Evolutionary conservation across 2,888 invertebrate species (phyloP).

Genomic region (Laspeyria flexula): DNA sequence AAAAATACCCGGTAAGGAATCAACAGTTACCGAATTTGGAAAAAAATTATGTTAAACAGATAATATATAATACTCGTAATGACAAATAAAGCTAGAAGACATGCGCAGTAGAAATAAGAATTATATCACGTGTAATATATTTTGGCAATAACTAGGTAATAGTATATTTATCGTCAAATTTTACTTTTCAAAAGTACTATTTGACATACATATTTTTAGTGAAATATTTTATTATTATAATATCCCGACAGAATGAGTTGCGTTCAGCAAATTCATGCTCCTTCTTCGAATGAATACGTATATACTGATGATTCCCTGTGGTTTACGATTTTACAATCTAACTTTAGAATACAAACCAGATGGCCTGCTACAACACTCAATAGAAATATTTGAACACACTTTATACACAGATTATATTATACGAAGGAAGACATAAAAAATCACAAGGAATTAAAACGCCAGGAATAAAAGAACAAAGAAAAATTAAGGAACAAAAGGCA

Average conservation of each 20-base stretch:
- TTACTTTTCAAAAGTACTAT: too few relatives aligned
- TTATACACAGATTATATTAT: slow-evolving; percentile 50
- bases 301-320: slow-evolving; percentile 71
- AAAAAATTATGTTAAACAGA: not conserved
- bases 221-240: not conserved
- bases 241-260: slow-evolving; percentile 25
- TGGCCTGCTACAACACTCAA: slow-evolving; percentile 79
- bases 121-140: slow-evolving; percentile 50
- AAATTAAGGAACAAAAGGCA: slow-evolving; percentile 10
- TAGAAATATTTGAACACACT: slow-evolving; percentile 73
- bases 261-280: slow-evolving; percentile 53
- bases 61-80: slow-evolving; percentile 20
- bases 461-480: slow-evolving; percentile 17
- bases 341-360: slow-evolving; percentile 86
- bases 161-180: too few relatives aligned
- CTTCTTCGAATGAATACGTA: slow-evolving; percentile 68
- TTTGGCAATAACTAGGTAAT: not conserved
- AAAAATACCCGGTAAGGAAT: too few relatives aligned
- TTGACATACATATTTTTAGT: too few relatives aligned
- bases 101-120: slow-evolving; percentile 71
- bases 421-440: slow-evolving; percentile 24
- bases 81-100: slow-evolving; percentile 61
- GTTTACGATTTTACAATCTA: slow-evolving; percentile 85
- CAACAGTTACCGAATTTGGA: not conserved
- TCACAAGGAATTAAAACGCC: slow-evolving; percentile 21